Evolutionary conservation across 2,888 invertebrate genomes (phyloP).

Genomic region (Aspidiotus destructor): DNA sequence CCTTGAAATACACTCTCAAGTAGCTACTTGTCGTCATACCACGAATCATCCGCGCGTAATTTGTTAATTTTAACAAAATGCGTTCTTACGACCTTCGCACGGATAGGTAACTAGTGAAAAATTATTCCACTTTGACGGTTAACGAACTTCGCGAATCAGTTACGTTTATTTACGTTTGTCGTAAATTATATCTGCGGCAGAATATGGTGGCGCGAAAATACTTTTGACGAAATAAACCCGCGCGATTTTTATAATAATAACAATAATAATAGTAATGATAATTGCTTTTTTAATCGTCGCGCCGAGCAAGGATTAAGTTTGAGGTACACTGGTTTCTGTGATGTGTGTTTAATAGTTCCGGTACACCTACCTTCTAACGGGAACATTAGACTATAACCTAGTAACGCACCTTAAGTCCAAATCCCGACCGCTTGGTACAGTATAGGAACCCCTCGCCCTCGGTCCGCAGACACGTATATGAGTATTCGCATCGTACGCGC

Average conservation of each 20-base stretch:
- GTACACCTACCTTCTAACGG: conserved; percentile 33
- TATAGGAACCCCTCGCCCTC: background rate
- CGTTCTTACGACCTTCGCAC: background rate
- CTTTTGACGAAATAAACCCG: too few species aligned
- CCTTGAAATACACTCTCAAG: conserved; percentile 3
- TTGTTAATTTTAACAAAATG: conserved; percentile 9
- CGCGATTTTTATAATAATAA: too few species aligned
- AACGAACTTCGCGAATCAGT: background rate
- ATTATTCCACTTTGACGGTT: conserved; percentile 2
- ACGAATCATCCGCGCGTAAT: conserved; percentile 26
- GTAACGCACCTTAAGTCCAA: conserved; percentile 29
- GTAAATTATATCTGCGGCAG: too few species aligned
- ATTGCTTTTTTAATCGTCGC: background rate
- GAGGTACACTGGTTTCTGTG: conserved; percentile 20
- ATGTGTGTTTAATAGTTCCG: conserved; percentile 31
- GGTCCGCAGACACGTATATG: background rate
- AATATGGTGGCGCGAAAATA: too few species aligned
- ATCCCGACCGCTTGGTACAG: conserved; percentile 23
- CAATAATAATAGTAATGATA: too few species aligned
- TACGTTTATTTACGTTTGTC: background rate
- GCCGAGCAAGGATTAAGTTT: conserved; percentile 3
- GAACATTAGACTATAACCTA: conserved; percentile 28
- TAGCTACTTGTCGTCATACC: background rate
- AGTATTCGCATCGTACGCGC: background rate
- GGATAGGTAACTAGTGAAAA: conserved; percentile 1